Conservation (phyloP, 2,797 vertebrate species). For the Liasis olivaceus region DNA sequence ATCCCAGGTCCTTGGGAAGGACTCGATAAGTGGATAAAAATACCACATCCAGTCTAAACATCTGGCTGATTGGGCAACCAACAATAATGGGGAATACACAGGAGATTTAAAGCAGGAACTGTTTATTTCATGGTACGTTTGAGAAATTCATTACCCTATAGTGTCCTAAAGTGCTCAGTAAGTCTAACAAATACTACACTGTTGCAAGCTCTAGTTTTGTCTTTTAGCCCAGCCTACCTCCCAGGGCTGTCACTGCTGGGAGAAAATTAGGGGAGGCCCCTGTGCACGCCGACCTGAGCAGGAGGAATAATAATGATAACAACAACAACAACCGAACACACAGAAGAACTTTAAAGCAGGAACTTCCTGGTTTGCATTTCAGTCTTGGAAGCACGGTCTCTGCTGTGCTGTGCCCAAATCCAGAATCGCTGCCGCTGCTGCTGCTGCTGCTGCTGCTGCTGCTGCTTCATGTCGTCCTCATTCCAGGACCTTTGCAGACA, state of each 20-base stretch:
- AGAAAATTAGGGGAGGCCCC: not conserved
- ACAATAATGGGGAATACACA: not conserved
- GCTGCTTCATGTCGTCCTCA: not conserved
- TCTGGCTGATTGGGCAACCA: not conserved
- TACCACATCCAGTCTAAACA: not conserved
- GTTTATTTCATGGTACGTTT: not conserved
- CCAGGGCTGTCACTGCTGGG: no score
- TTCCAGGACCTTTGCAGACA: not conserved
- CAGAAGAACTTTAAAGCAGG: not conserved
- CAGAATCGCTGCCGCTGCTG: no score
- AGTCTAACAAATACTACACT: not conserved
- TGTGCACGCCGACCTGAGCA: not conserved
- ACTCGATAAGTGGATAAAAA: not conserved
- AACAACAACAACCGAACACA: not conserved
- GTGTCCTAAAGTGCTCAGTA: not conserved
- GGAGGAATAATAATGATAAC: not conserved
- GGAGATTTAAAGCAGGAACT: not conserved
- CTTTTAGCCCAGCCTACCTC: no score
- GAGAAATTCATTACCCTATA: not conserved
- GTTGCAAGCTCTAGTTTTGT: not conserved
- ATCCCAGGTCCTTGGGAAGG: not conserved
- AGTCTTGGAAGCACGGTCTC: not conserved
- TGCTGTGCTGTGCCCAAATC: not conserved
- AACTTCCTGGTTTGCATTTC: not conserved
- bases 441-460: no score